Evolutionary conservation across 64 coral and sea anemone genomes (phyloP).

Genomic region (Actinia tenebrosa): DNA sequence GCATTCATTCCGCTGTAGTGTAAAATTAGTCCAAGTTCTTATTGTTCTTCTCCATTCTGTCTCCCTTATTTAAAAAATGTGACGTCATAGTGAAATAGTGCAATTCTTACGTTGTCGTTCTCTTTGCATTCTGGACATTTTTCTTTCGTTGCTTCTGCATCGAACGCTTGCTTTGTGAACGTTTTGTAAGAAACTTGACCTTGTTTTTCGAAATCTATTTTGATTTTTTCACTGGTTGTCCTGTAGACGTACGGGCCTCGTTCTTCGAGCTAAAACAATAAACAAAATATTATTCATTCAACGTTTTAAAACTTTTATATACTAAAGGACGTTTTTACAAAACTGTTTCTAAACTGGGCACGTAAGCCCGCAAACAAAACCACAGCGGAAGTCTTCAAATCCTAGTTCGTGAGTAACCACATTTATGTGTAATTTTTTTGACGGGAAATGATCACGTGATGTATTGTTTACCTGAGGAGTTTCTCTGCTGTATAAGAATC

Average conservation of each 20-base stretch:
- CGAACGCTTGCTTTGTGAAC: conserved; percentile 33
- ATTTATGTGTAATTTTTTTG: neutral
- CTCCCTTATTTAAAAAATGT: too few species aligned
- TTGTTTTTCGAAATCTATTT: conserved; percentile 27
- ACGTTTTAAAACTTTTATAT: too few species aligned
- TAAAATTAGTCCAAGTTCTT: too few species aligned
- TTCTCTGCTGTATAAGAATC: conserved; percentile 37
- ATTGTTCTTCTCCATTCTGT: too few species aligned
- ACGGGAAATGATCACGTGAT: neutral
- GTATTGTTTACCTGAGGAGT: conserved; percentile 29
- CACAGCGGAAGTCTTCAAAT: too few species aligned
- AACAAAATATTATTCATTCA: neutral
- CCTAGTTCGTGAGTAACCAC: neutral
- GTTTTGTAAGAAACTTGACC: conserved; percentile 26
- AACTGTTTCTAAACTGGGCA: neutral
- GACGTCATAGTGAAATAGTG: too few species aligned
- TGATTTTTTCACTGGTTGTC: conserved; percentile 22
- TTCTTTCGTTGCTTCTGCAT: conserved; percentile 19
- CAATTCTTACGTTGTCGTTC: conserved; percentile 43
- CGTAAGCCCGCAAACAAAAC: too few species aligned
- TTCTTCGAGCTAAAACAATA: conserved; percentile 39
- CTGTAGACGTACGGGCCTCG: conserved; percentile 62
- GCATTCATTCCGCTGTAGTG: too few species aligned
- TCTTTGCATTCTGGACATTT: conserved; percentile 45
- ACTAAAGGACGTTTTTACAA: neutral